A percentile compares a stretch with the other conserved stretches of the same genome.
These are phyloP conservation scores for Cyprinodon brontotheroides DNA, from an alignment of 2,113 vertebrate species.

Conservation along the genomic window DNA sequence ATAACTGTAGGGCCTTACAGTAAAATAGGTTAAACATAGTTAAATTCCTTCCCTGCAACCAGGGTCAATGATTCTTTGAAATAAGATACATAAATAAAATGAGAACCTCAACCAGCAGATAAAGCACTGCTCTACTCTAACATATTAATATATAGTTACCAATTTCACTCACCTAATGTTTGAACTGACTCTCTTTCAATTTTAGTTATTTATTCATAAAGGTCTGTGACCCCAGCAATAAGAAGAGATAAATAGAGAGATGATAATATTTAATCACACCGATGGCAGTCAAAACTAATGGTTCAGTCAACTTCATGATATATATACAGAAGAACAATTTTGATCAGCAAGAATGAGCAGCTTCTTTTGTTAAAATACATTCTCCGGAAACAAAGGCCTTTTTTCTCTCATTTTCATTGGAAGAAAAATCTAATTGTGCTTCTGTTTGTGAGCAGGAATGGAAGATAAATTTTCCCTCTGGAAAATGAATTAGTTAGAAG, in stretches of 20 bases:
- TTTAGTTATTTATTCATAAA: conserved; percentile 9
- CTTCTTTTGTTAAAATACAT: conserved; percentile 5
- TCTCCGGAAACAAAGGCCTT: conserved; percentile 37
- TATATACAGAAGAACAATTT: conserved; percentile 38
- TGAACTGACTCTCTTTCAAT: background rate
- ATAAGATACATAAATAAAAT: no score
- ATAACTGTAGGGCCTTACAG: no score
- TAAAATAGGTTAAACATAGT: no score
- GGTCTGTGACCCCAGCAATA: conserved; percentile 11
- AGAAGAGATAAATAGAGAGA: conserved; percentile 21
- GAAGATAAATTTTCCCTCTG: conserved; percentile 70
- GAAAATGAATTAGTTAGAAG: conserved; percentile 77
- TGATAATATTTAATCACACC: conserved; percentile 41
- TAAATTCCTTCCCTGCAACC: no score
- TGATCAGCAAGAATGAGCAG: conserved; percentile 32
- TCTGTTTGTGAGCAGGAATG: conserved; percentile 50
- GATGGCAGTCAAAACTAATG: conserved; percentile 44
- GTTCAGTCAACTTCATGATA: conserved; percentile 35
- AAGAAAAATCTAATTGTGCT: conserved; percentile 44
- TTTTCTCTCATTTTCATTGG: conserved; percentile 29
- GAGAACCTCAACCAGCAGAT: no score
- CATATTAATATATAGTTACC: background rate
- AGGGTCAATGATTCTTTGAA: no score
- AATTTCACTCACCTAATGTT: background rate
- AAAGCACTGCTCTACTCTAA: background rate